Base-by-base conservation (phyloP, 1,140 invertebrate genomes). In the Drosophila pruinosa region DNA sequence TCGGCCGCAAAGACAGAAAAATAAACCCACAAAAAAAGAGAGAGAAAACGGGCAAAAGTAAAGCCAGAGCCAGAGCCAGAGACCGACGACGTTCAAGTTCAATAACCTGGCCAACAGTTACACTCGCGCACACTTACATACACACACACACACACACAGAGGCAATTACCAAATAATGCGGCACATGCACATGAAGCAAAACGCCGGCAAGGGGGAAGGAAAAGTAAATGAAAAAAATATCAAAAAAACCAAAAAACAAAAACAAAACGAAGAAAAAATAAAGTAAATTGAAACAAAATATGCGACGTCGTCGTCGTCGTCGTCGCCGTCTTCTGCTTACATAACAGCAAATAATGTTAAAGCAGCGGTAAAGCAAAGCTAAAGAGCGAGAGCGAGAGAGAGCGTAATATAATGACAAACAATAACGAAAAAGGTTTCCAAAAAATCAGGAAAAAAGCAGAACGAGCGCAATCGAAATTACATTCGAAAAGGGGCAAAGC, bases 291-390 rank as follows among this genome's bases (percentile, higher is more conserved):
- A 70, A 81, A 68, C 68, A 75, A 86, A 81, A 82, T 88, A 86
- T 88, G 80, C 75, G 68, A 22, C 54, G 58, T 14, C n/a, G 47
- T 10, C 14, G 43, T 3, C 67, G 28, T 38, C 52, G 64, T 53
- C 61, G 34, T 22, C 70, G 57, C 24, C 59, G 73, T 19, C 39
- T 64, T 52, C 61, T 82, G 82, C 82, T 86, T 86, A 86, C 82
- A 86, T 86, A 86, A 88, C 82, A 88, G 81, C 82, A 86, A 86
- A 86, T 86, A 86, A 88, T 86, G 78, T 81, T 88, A 67, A 78
- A 81, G 81, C 81, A 86, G 82, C 81, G 81, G 81, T 86, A 86
- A 85, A 85, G 81, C 77, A 86, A 80, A 85, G 75, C 54, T 48
- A 54, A 28, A 63, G 19, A 17, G 7, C n/a, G 39, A 36, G 26